Conservation (phyloP, 2,888 invertebrate species). For the Oasisia sp. region DNA sequence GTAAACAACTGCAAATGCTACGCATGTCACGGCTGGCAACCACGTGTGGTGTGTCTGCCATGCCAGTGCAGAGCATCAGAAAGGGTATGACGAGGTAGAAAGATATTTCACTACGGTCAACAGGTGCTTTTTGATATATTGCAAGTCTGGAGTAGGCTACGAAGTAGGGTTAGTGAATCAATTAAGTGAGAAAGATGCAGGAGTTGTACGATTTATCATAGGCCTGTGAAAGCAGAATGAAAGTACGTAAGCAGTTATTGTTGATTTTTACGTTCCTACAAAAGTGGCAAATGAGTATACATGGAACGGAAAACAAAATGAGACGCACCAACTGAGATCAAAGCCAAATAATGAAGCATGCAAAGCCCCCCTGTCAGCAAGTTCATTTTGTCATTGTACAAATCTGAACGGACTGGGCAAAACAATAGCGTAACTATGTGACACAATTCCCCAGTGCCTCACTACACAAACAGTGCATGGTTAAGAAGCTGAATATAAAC, state of each 20-base stretch:
- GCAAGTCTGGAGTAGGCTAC: not conserved
- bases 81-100: not conserved
- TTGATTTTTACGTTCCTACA: not conserved
- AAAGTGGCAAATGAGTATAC: not conserved
- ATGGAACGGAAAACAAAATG: not conserved
- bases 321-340: not conserved
- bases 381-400: not conserved
- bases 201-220: not conserved
- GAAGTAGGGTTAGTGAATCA: not conserved
- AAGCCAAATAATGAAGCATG: constrained; percentile 5
- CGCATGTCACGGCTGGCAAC: not conserved
- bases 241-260: not conserved
- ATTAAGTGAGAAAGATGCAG: not conserved
- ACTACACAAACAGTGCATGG: not conserved
- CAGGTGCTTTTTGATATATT: not conserved
- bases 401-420: not conserved
- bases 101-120: not conserved
- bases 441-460: not conserved
- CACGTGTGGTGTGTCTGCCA: not conserved
- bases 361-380: not conserved
- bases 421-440: not conserved
- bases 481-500: not conserved
- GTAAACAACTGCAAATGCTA: not conserved
- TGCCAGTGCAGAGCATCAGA: not conserved
- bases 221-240: constrained; percentile 4